Conservation (phyloP, 2,888 invertebrate species). For the Hylaea fasciaria region DNA sequence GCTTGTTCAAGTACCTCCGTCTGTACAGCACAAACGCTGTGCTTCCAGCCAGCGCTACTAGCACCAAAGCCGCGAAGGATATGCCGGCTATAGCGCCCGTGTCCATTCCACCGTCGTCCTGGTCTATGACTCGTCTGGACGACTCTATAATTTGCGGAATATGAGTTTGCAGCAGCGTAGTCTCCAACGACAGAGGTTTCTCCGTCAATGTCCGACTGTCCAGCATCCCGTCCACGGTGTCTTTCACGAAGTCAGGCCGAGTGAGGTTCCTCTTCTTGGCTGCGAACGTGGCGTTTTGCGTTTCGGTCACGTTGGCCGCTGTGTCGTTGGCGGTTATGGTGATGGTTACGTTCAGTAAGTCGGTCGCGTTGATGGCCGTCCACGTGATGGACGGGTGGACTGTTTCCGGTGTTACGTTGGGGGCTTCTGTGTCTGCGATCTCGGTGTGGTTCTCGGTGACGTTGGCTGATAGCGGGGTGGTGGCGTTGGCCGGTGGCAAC, state of each 20-base stretch:
- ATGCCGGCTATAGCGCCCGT: slow-evolving; percentile 88
- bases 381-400: slow-evolving; percentile 62
- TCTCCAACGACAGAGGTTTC: slow-evolving; percentile 76
- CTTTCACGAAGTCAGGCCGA: slow-evolving; percentile 68
- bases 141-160: slow-evolving; percentile 76
- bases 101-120: slow-evolving; percentile 75
- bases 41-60: slow-evolving; percentile 87
- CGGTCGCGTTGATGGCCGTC: slow-evolving; percentile 62
- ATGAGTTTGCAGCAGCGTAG: slow-evolving; percentile 72
- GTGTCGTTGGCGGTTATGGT: slow-evolving; percentile 48
- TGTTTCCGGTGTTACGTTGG: slow-evolving; percentile 40
- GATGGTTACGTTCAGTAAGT: slow-evolving; percentile 41
- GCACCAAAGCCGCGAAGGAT: slow-evolving; percentile 87
- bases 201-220: slow-evolving; percentile 78
- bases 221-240: slow-evolving; percentile 56
- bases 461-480: slow-evolving; percentile 42
- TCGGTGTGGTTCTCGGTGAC: slow-evolving; percentile 53
- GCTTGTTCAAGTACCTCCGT: slow-evolving; percentile 90
- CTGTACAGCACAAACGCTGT: slow-evolving; percentile 89
- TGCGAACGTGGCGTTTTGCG: slow-evolving; percentile 64
- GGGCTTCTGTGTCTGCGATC: slow-evolving; percentile 35
- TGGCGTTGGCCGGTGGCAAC: slow-evolving; percentile 51
- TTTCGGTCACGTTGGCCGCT: slow-evolving; percentile 57
- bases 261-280: slow-evolving; percentile 70
- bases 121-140: slow-evolving; percentile 71